These are phyloP conservation scores for Caenorhabditis sp. DNA, from an alignment of 2,888 invertebrate species.

Conservation along the genomic window DNA sequence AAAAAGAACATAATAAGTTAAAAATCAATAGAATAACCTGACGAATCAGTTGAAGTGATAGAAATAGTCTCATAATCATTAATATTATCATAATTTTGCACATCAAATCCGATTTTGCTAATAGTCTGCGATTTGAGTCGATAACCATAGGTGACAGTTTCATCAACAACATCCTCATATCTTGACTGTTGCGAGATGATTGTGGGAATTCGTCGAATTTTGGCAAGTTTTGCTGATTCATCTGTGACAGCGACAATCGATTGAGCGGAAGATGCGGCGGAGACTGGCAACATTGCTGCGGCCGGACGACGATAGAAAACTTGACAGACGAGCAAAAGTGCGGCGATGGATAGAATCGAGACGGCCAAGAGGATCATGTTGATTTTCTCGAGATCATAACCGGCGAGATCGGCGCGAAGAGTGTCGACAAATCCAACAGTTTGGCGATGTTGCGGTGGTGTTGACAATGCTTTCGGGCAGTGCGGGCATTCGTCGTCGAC, in stretches of 20 bases:
- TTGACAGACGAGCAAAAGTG: background rate
- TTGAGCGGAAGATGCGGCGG: background rate
- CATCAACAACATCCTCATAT: background rate
- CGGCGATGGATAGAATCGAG: background rate
- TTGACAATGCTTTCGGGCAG: slow-evolving; percentile 12
- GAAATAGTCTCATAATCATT: background rate
- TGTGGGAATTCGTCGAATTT: slow-evolving; percentile 3
- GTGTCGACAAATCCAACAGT: background rate
- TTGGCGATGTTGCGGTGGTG: background rate
- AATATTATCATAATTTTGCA: background rate
- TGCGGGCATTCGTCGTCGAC: slow-evolving; percentile 30
- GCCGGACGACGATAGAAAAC: background rate
- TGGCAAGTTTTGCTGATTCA: background rate
- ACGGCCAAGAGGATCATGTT: background rate
- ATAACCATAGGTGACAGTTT: slow-evolving; percentile 1
- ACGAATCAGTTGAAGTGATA: background rate
- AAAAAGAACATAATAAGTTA: background rate
- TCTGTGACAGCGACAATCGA: background rate
- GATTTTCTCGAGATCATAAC: background rate
- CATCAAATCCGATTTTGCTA: background rate
- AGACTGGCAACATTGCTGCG: too few relatives aligned
- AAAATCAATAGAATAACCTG: background rate
- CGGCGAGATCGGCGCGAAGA: background rate
- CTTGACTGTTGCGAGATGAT: background rate
- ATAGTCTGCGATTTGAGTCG: background rate